Base-by-base conservation (phyloP, 2,888 invertebrate species). In the Allygus modestus region DNA sequence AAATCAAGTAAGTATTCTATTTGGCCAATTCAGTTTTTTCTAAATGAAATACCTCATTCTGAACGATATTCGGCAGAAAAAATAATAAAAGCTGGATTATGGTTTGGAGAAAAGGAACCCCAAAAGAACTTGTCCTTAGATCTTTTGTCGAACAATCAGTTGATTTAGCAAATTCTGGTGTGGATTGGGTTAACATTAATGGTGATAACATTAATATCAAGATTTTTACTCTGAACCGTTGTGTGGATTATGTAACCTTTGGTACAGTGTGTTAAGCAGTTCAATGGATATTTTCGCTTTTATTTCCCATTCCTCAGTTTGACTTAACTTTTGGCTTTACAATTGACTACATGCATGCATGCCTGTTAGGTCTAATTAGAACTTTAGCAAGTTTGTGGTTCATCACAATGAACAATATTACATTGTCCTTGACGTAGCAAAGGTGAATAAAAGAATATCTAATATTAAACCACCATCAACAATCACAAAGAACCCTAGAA, bases 91-190 rank as follows among this genome's bases (percentile, higher is more conserved):
- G 69, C 69, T 31, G 69, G 69, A 15, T 31, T 69, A 37, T 69
- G 69, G 69, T 69, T 69, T 69, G 69, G 69, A 1, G 69, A 69
- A 33, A 69, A 69, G 69, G 37, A 69, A 69, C 69, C 69, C 5
- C 17, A 31, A 9, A 69, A 31, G 69, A 31, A 31, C 31, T 5
- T 69, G 9, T 69, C 17, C 31, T 69, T 1, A 31, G 26, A 17
- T 31, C 69, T 4, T 33, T 69, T 69, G 69, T 69, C 1, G 33
- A 69, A n/a, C 69, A 69, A 15, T 5, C 37, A 1, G 4, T 69
- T 9, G 31, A n/a, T 1, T 17, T 69, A 5, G 33, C 7, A 1
- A 31, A 69, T 2, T 20, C 20, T 31, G 69, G 69, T 26, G 31
- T 69, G 5, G 31, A 69, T 5, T 69, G 69, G 69, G 7, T 12